phyloP scores from a whole-genome alignment of 2,113 vertebrate genomes.

The Passer montanus region DNA sequence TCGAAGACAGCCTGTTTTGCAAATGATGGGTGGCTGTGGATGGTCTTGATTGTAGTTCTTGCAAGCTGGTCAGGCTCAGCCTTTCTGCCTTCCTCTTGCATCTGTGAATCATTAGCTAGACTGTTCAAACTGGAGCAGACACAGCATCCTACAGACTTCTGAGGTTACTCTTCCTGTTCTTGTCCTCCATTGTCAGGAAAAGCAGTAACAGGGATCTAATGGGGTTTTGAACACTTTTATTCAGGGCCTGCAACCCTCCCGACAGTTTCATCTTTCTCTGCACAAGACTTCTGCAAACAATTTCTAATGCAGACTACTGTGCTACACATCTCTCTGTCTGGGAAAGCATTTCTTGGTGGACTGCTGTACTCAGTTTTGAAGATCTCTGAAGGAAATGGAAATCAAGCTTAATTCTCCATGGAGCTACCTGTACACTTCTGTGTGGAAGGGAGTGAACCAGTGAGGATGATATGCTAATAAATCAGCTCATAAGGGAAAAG shows the following conservation, averaged over 20 bases:
- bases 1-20: background rate
- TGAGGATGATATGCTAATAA: slow-evolving; percentile 10
- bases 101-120: slow-evolving; percentile 25
- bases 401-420: background rate
- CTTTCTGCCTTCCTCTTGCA: background rate
- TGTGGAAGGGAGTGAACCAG: background rate
- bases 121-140: slow-evolving; percentile 24
- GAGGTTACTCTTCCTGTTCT: slow-evolving; percentile 24
- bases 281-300: background rate
- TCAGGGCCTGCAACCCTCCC: background rate
- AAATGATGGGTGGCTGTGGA: slow-evolving; percentile 13
- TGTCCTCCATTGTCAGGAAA: slow-evolving; percentile 17
- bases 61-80: background rate
- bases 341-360: background rate
- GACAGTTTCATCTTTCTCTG: slow-evolving; percentile 7
- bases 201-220: slow-evolving; percentile 29
- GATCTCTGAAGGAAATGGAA: slow-evolving; percentile 32
- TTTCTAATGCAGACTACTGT: background rate
- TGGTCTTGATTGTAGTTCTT: slow-evolving; percentile 3
- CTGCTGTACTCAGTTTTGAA: background rate
- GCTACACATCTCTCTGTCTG: background rate
- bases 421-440: background rate
- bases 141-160: slow-evolving; percentile 40
- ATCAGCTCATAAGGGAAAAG: slow-evolving; percentile 3
- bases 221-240: slow-evolving; percentile 29